Conservation (phyloP, 2,113 vertebrate species). For the Odontesthes bonariensis region DNA sequence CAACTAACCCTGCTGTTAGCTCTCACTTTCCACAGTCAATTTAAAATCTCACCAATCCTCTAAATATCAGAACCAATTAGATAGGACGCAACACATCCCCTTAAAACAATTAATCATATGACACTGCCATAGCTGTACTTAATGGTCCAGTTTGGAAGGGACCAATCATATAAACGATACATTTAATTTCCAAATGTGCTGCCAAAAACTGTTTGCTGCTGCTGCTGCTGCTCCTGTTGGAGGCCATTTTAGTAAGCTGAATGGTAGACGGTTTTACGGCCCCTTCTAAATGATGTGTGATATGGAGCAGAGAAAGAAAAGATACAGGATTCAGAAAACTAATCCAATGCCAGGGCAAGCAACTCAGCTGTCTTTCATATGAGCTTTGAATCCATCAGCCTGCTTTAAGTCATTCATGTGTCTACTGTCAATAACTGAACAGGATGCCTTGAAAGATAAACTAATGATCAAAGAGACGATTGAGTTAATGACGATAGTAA, state of each 20-base stretch:
- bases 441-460: slow-evolving; percentile 8
- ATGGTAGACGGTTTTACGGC: slow-evolving; percentile 33
- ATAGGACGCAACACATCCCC: slow-evolving; percentile 26
- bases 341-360: background rate
- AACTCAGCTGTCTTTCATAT: background rate
- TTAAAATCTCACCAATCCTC: slow-evolving; percentile 41
- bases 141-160: slow-evolving; percentile 37
- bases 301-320: slow-evolving; percentile 4
- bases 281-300: slow-evolving; percentile 17
- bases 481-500: slow-evolving; percentile 6
- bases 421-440: slow-evolving; percentile 34
- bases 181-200: background rate
- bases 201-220: background rate
- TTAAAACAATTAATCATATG: slow-evolving; percentile 49
- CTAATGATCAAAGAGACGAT: slow-evolving; percentile 12
- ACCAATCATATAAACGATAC: background rate
- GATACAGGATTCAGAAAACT: background rate
- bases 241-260: slow-evolving; percentile 17
- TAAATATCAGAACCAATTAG: slow-evolving; percentile 50
- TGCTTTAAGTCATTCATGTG: slow-evolving; percentile 16
- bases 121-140: slow-evolving; percentile 28
- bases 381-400: slow-evolving; percentile 8
- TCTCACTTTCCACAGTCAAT: slow-evolving; percentile 13
- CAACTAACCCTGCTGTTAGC: slow-evolving; percentile 2
- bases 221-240: background rate